Evolutionary conservation across 1,140 invertebrate species (phyloP), one percentile per base, ranked within the genome.

Genomic region (Bombus waltoni): DNA sequence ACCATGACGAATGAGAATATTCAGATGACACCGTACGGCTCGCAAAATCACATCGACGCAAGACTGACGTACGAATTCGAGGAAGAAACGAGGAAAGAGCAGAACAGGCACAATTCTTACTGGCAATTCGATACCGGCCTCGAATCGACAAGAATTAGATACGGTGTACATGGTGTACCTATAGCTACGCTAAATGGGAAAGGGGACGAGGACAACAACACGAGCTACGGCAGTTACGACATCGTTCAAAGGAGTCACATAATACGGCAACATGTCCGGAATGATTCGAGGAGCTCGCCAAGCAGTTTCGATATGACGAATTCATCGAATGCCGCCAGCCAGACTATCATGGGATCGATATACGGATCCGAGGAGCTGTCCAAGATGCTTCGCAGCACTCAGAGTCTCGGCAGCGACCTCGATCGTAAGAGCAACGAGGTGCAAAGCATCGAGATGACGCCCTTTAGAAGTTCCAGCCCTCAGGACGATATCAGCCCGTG

Each of bases 381-480:
- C 2, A 91, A 93, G 72, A 86, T 91, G 59, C 86, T 93, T 11
- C 88, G 92, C 13, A 92, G 91, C 66, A 90, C 87, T 70, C 88
- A 93, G 25, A 93, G 91, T 38, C 85, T 92, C 13, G 87, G 86
- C 10, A 89, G 85, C 81, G 88, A 92, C 28, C 81, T 87, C 32
- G 86, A 91, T 11, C 85, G 81, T 57, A 92, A 89, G 32, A 86
- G 76, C 47, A 87, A 84, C 65, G 89, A 93, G 38, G 66, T 79
- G 53, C 92, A 93, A 42, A 92, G 88, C 77, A 92, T 94, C 42
- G 94, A 94, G 77, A 92, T 94, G 85, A 94, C 92, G 59, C 90
- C 92, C 38, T 91, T 93, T 68, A 89, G 88, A 42, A 93, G 68
- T 53, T 87, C 71, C 38, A 74, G 59, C 42, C 62, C 85, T 25